These are phyloP conservation scores for Lacanobia wlatinum DNA, from an alignment of 2,888 invertebrate genomes.

Conservation along the genomic window DNA sequence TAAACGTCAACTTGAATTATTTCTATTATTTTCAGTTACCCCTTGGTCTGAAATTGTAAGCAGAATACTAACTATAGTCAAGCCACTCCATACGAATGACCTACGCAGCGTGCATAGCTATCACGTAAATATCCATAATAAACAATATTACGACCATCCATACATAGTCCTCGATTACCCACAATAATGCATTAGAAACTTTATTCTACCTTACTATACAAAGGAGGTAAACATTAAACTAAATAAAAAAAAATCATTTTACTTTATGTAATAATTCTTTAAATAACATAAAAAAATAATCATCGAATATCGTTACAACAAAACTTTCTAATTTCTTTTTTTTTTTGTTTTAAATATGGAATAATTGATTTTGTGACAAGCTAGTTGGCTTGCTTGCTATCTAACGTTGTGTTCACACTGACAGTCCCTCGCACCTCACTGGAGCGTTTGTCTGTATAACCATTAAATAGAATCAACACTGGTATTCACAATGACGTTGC, in stretches of 20 bases:
- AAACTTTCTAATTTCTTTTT: slow-evolving; percentile 80
- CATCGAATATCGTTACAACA: slow-evolving; percentile 89
- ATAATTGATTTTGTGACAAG: slow-evolving; percentile 86
- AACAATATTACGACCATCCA: slow-evolving; percentile 67
- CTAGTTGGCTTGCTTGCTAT: slow-evolving; percentile 75
- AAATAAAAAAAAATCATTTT: slow-evolving; percentile 82
- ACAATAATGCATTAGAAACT: slow-evolving; percentile 80
- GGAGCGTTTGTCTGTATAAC: slow-evolving; percentile 65
- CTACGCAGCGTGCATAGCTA: slow-evolving; percentile 74
- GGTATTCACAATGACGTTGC: slow-evolving; percentile 79
- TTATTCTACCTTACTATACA: slow-evolving; percentile 82
- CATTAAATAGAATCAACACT: slow-evolving; percentile 76
- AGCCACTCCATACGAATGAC: slow-evolving; percentile 65
- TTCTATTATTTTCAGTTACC: slow-evolving; percentile 2
- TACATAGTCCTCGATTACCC: slow-evolving; percentile 74
- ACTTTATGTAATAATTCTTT: slow-evolving; percentile 87
- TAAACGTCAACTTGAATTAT: not conserved
- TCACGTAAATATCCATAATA: slow-evolving; percentile 68
- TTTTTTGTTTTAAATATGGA: slow-evolving; percentile 83
- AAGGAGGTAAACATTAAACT: slow-evolving; percentile 86
- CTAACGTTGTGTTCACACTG: slow-evolving; percentile 74
- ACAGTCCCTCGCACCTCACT: slow-evolving; percentile 67
- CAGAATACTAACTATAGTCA: slow-evolving; percentile 57
- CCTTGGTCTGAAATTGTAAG: slow-evolving; percentile 12
- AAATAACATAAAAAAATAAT: slow-evolving; percentile 90